Base-by-base conservation (phyloP, 2,888 invertebrate species). In the Atethmia centrago region DNA sequence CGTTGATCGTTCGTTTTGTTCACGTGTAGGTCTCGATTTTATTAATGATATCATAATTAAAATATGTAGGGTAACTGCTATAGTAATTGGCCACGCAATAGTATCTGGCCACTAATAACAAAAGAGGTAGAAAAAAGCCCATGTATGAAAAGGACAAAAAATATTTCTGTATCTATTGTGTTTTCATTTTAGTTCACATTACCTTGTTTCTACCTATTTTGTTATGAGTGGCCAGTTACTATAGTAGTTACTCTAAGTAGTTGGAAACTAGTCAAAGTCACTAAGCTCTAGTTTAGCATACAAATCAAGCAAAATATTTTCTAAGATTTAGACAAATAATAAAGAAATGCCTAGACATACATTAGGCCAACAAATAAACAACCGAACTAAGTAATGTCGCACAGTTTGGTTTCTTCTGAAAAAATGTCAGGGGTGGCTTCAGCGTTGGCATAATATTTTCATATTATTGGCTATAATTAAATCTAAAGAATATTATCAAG, bases 1-100 rank as follows among this genome's bases (percentile, higher is more conserved):
- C 36, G 19, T 53, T 71, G 64, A 61, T 51, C 36, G 49, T 64
- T 53, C 21, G 21, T 55, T 80, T 53, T 14, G 14, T 53, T 79
- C 40, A 1, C 31, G 5, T 76, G 42, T 55, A 31, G 3, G 0
- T 21, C 45, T 28, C 21, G 25, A 25, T 36, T 36, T 55, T 8
- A 25, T 14, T 4, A 40, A 65, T 58, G 2, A 36, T 25, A n/a
- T n/a, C 0, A 59, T n/a, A 36, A 36, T 36, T 14, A 28, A 28
- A 14, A 45, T 28, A 45, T 28, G 2, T 5, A 25, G 9, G n/a
- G n/a, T n/a, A n/a, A n/a, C n/a, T n/a, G n/a, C n/a, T n/a, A n/a
- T n/a, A n/a, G n/a, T n/a, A n/a, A n/a, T n/a, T n/a, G n/a, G n/a
- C n/a, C n/a, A n/a, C n/a, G n/a, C n/a, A n/a, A n/a, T n/a, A n/a